Percentiles rank a stretch among this genome's conserved stretches.
phyloP scores from a whole-genome alignment of 2,113 vertebrate species.

The Trinectes maculatus region DNA sequence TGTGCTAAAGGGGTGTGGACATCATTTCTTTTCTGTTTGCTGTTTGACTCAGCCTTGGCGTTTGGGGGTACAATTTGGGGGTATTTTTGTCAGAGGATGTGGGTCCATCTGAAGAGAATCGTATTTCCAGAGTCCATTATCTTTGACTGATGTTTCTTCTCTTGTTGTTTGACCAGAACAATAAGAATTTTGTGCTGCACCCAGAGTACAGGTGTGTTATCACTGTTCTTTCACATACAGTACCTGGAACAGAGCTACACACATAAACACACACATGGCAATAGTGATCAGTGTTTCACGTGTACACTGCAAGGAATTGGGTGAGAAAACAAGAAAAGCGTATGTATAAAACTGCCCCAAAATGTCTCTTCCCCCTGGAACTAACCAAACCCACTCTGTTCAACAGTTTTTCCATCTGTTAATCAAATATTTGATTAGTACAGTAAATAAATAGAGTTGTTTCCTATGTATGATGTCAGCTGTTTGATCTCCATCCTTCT shows the following conservation, averaged over 20 bases:
- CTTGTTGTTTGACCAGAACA: constrained; percentile 29
- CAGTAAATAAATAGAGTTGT: not conserved
- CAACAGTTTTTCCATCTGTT: too few species aligned
- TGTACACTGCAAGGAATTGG: not conserved
- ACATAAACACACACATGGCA: not conserved
- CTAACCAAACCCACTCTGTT: too few species aligned
- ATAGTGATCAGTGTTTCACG: not conserved
- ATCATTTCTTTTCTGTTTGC: constrained; percentile 51
- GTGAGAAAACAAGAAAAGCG: not conserved
- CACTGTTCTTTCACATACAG: constrained; percentile 65
- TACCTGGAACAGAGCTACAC: constrained; percentile 39
- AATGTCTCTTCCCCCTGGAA: too few species aligned
- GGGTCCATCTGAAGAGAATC: constrained; percentile 48
- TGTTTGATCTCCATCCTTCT: constrained; percentile 12
- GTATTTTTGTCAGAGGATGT: constrained; percentile 64
- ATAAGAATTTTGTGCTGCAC: constrained; percentile 43
- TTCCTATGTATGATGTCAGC: constrained; percentile 9
- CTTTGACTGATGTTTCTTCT: constrained; percentile 62
- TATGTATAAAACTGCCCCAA: not conserved
- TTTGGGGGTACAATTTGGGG: constrained; percentile 69
- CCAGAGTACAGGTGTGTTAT: constrained; percentile 71
- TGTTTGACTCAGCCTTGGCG: constrained; percentile 59
- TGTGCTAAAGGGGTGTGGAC: constrained; percentile 69
- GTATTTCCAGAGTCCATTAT: constrained; percentile 62
- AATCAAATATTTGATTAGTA: constrained; percentile 12